Percentiles rank a stretch among this genome's conserved stretches.
Conservation (phyloP, 2,888 invertebrate species). For the Troilus luridus region DNA sequence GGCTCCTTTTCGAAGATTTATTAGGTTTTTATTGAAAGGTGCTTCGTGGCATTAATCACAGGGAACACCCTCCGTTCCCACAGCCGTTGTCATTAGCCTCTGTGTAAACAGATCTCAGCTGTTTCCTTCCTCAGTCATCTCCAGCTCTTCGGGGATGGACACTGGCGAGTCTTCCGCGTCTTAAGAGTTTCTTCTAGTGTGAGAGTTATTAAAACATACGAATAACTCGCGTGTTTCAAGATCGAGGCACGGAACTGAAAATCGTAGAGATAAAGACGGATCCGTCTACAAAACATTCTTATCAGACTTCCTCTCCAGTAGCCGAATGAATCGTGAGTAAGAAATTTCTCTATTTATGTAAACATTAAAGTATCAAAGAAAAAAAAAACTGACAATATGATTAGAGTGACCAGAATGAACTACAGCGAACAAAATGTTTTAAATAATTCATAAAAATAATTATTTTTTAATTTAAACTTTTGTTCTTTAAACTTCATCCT, state of each 20-base stretch:
- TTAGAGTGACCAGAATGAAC: no score
- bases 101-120: conserved; percentile 44
- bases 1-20: conserved; percentile 42
- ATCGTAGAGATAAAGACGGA: background rate
- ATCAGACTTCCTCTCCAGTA: background rate
- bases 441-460: no score
- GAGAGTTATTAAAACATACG: background rate
- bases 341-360: background rate
- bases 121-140: background rate
- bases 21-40: conserved; percentile 49
- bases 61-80: conserved; percentile 14
- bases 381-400: no score
- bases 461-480: no score
- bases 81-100: conserved; percentile 39
- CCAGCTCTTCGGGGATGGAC: conserved; percentile 6
- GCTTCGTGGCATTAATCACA: conserved; percentile 13
- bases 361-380: no score
- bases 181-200: background rate
- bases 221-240: background rate
- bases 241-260: background rate
- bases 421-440: no score
- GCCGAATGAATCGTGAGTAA: background rate
- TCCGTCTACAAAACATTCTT: background rate
- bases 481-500: no score
- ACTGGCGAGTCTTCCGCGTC: background rate